Conservation (phyloP, 2,797 vertebrate species). For the Chromobotia macracanthus region DNA sequence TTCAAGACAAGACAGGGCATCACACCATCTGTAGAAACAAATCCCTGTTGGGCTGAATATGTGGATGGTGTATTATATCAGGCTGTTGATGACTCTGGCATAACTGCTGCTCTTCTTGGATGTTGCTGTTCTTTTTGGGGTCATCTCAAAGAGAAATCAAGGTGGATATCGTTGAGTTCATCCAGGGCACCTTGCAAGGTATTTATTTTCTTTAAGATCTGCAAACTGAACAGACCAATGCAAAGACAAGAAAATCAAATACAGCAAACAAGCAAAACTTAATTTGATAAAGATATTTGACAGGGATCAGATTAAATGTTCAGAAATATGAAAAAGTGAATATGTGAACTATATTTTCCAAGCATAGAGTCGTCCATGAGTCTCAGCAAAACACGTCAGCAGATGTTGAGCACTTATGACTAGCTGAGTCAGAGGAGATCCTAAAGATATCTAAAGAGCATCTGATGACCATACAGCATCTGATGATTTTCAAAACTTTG, state of each 20-base stretch:
- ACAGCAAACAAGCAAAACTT: too few species aligned
- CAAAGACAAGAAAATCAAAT: neutral
- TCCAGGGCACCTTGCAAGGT: conserved; percentile 6
- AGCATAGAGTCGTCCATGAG: neutral
- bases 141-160: neutral
- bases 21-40: neutral
- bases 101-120: neutral
- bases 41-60: neutral
- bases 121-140: neutral
- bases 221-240: neutral
- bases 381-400: neutral
- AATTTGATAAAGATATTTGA: neutral
- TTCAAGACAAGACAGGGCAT: neutral
- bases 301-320: neutral
- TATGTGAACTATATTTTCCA: neutral
- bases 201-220: neutral
- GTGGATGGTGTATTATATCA: neutral
- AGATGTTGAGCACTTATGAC: neutral
- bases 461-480: neutral
- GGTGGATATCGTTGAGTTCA: neutral
- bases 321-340: neutral
- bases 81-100: neutral
- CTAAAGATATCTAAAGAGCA: neutral
- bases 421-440: neutral
- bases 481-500: neutral